Conservation (phyloP, 2,113 vertebrate species). For the Brachypteracias leptosomus region DNA sequence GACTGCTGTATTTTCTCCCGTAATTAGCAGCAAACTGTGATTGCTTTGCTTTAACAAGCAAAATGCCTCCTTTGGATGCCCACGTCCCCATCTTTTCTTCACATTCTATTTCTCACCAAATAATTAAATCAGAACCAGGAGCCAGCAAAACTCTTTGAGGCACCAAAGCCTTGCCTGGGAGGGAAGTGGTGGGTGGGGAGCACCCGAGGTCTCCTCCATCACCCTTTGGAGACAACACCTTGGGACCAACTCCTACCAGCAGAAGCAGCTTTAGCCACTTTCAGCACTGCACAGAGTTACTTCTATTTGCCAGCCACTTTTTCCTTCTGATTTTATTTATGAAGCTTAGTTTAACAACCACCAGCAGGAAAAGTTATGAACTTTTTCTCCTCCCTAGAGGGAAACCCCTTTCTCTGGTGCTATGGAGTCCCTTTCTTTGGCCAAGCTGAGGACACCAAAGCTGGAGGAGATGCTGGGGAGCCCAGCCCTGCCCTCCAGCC, state of each 20-base stretch:
- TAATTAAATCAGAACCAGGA: not conserved
- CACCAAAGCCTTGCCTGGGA: not conserved
- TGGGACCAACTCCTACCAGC: fast-evolving
- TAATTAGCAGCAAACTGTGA: constrained; percentile 29
- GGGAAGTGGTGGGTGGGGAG: not conserved
- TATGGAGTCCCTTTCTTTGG: not conserved
- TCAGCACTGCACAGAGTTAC: fast-evolving
- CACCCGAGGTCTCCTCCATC: not conserved
- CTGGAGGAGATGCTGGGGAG: not conserved
- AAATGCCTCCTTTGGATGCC: not conserved
- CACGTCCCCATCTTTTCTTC: not conserved
- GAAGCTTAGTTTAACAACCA: not conserved
- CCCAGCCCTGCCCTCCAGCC: not conserved
- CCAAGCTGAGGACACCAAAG: not conserved
- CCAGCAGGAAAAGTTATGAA: fast-evolving
- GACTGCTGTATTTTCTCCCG: not conserved
- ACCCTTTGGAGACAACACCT: not conserved
- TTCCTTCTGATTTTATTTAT: not conserved
- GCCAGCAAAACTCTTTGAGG: not conserved
- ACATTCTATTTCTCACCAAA: not conserved
- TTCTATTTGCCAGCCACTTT: not conserved
- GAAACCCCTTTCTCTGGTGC: fast-evolving
- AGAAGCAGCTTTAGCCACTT: not conserved
- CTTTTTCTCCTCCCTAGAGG: not conserved
- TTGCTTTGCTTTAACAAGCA: not conserved